Percentiles rank a stretch among this genome's conserved stretches.
Evolutionary conservation across 53 echinoderm and acorn worm genomes (phyloP).

Genomic region (Antedon mediterranea): DNA sequence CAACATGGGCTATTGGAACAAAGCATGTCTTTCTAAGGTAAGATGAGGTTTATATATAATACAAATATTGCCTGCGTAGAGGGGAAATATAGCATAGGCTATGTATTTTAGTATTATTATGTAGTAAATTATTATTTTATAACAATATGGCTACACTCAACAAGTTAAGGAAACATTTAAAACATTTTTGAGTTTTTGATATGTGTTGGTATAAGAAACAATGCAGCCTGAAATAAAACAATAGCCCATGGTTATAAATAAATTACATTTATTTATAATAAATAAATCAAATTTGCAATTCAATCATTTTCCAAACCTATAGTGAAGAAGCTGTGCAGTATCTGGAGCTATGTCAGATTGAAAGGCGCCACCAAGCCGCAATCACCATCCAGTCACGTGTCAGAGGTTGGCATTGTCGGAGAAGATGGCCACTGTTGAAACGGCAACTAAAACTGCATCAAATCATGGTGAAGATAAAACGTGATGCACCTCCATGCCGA

Average conservation of each 20-base stretch:
- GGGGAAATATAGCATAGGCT: too few species aligned
- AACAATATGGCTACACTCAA: too few species aligned
- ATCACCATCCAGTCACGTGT: conserved; percentile 61
- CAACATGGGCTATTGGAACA: conserved; percentile 57
- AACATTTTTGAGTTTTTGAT: too few species aligned
- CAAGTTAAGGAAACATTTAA: too few species aligned
- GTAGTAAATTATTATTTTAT: too few species aligned
- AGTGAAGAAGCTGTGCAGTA: conserved; percentile 86
- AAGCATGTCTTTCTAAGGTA: conserved; percentile 73
- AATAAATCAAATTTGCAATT: too few species aligned
- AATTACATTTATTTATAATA: too few species aligned
- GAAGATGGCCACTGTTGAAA: conserved; percentile 53
- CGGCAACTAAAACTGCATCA: conserved; percentile 23
- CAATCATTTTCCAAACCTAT: conserved; percentile 1
- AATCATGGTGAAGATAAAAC: conserved; percentile 19
- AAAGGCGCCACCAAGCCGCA: conserved; percentile 49
- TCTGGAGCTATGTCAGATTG: conserved; percentile 43
- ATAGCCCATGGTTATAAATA: too few species aligned
- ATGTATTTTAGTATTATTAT: too few species aligned
- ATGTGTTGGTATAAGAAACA: not conserved
- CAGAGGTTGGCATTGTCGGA: conserved; percentile 60
- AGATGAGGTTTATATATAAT: too few species aligned
- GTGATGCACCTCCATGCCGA: not conserved
- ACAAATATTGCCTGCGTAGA: too few species aligned
- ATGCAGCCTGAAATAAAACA: too few species aligned